Evolutionary conservation across 2,888 invertebrate species (phyloP).

Genomic region (Eilema sororculum): DNA sequence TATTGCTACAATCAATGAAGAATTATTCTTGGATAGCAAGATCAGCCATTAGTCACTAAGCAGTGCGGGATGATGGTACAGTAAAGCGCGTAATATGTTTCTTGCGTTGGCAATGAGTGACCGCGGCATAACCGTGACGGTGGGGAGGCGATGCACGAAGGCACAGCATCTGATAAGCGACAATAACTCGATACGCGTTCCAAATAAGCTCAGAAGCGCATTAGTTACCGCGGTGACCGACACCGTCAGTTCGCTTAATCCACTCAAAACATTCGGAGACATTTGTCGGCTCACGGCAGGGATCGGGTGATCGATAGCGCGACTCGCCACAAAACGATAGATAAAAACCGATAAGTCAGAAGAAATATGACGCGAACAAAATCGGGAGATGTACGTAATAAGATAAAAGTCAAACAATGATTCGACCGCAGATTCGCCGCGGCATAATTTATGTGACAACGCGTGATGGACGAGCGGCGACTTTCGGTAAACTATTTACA

Average conservation of each 20-base stretch:
- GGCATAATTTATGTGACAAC: constrained; percentile 88
- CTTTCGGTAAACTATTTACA: constrained; percentile 88
- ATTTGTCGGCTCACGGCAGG: constrained; percentile 82
- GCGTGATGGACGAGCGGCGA: constrained; percentile 87
- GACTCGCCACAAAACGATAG: constrained; percentile 86
- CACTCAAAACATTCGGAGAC: constrained; percentile 85
- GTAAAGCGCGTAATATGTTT: constrained; percentile 25
- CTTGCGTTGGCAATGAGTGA: constrained; percentile 27
- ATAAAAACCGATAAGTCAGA: constrained; percentile 86
- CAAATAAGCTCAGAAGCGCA: constrained; percentile 78
- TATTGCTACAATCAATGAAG: constrained; percentile 76
- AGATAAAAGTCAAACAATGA: constrained; percentile 88
- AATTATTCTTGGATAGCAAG: constrained; percentile 77
- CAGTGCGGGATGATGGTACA: constrained; percentile 30
- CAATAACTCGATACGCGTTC: constrained; percentile 82
- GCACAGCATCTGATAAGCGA: constrained; percentile 83
- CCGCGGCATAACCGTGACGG: constrained; percentile 13
- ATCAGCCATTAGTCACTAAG: constrained; percentile 73
- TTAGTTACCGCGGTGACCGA: constrained; percentile 78
- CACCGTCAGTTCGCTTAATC: constrained; percentile 82
- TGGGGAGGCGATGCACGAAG: constrained; percentile 47
- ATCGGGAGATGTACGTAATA: constrained; percentile 87
- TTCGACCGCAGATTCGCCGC: constrained; percentile 87
- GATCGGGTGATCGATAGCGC: constrained; percentile 84
- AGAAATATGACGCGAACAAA: constrained; percentile 88